Percentiles rank a stretch among this genome's conserved stretches.
Conservation (phyloP, 2,888 invertebrate genomes). For the Mesochorus sp. region DNA sequence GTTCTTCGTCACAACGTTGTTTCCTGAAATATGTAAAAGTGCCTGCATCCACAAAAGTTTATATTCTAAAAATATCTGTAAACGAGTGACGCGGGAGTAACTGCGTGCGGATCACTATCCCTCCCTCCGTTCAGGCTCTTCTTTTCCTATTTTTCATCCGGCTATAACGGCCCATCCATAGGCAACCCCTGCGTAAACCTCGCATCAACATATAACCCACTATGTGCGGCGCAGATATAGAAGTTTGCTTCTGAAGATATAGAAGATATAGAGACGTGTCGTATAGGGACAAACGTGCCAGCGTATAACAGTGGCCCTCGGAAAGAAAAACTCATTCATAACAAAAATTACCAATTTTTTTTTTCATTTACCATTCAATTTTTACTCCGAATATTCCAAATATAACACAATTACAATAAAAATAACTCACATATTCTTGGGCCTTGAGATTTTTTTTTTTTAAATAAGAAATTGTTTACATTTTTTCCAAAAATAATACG, state of each 20-base stretch:
- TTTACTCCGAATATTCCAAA: slow-evolving; percentile 13
- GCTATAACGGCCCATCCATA: slow-evolving; percentile 35
- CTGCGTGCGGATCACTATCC: slow-evolving; percentile 5
- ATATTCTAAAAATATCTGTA: slow-evolving; percentile 75
- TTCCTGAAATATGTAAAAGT: slow-evolving; percentile 79
- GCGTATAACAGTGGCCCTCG: slow-evolving; percentile 44
- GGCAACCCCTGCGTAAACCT: slow-evolving; percentile 38
- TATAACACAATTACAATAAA: background rate
- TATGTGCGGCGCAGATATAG: background rate
- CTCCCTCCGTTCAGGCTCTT: background rate
- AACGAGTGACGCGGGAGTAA: slow-evolving; percentile 42
- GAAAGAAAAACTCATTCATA: too few relatives aligned
- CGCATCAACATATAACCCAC: slow-evolving; percentile 17
- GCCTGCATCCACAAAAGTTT: slow-evolving; percentile 57
- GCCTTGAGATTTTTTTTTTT: too few relatives aligned
- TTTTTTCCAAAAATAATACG: too few relatives aligned
- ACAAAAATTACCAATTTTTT: too few relatives aligned
- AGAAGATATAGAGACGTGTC: slow-evolving; percentile 12
- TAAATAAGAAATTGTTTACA: too few relatives aligned
- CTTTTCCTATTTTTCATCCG: slow-evolving; percentile 13
- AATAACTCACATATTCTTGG: background rate
- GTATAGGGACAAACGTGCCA: slow-evolving; percentile 34
- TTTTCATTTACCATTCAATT: too few relatives aligned
- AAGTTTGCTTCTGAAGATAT: background rate
- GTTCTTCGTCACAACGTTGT: slow-evolving; percentile 28